A percentile compares a stretch with the other conserved stretches of the same genome.
Conservation (phyloP, 2,113 vertebrate species). For the Ophthalmolycus amberensis region DNA sequence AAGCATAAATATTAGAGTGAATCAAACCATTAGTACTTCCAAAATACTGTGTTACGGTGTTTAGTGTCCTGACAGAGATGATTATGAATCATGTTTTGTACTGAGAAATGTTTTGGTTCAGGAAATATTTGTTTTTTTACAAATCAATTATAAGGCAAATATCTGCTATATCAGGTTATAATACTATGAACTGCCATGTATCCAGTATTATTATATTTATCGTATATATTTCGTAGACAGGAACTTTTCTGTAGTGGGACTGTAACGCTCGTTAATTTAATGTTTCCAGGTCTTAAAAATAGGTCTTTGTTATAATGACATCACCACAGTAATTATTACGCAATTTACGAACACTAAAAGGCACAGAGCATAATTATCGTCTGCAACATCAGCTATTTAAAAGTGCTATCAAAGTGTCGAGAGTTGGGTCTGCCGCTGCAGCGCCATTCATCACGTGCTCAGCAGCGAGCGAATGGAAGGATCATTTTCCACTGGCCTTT, state of each 20-base stretch:
- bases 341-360: background rate
- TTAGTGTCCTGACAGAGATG: background rate
- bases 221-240: background rate
- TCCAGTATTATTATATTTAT: background rate
- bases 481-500: slow-evolving; percentile 82
- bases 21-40: background rate
- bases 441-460: slow-evolving; percentile 71
- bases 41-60: background rate
- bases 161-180: background rate
- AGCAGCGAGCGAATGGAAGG: slow-evolving; percentile 74
- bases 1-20: slow-evolving; percentile 2
- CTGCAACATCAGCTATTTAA: background rate
- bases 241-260: background rate
- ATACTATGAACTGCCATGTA: background rate
- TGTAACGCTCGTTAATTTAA: background rate
- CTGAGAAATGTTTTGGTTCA: background rate
- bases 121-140: background rate
- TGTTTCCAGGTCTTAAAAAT: background rate
- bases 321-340: background rate
- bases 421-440: slow-evolving; percentile 43
- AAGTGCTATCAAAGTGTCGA: slow-evolving; percentile 24
- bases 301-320: background rate
- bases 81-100: background rate
- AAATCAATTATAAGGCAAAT: background rate
- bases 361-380: background rate